Evolutionary conservation across 2,888 invertebrate genomes (phyloP).

Genomic region (Meteorus cinctellus): DNA sequence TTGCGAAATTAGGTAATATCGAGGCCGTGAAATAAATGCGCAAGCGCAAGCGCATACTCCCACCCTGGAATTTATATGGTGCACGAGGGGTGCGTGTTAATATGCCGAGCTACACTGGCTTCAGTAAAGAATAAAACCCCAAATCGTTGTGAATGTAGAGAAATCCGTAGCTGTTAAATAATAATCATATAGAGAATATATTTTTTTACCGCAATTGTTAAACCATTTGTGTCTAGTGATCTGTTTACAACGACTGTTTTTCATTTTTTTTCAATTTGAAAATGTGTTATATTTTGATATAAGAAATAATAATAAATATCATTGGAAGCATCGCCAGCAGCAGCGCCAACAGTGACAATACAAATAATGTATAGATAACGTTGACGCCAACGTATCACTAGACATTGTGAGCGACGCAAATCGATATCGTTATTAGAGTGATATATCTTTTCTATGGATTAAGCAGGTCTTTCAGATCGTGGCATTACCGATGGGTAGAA

Average conservation of each 20-base stretch:
- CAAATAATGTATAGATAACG: conserved; percentile 10
- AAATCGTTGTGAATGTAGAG: conserved; percentile 30
- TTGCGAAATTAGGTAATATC: not conserved
- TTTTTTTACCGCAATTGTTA: conserved; percentile 40
- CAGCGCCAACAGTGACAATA: conserved; percentile 16
- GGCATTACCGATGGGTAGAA: conserved; percentile 71
- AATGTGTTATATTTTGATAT: not conserved
- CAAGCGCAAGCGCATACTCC: conserved; percentile 35
- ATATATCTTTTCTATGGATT: conserved; percentile 55
- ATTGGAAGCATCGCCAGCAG: not conserved
- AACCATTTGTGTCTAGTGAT: conserved; percentile 20
- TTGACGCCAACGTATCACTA: conserved; percentile 1
- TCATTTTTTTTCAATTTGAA: not conserved
- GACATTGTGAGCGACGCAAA: conserved; percentile 36
- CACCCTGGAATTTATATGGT: conserved; percentile 14
- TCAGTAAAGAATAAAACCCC: conserved; percentile 46
- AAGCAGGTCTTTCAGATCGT: conserved; percentile 55
- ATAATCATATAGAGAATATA: conserved; percentile 31
- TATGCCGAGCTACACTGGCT: conserved; percentile 18
- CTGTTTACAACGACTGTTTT: not conserved
- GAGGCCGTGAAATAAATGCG: conserved; percentile 32
- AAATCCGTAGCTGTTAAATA: conserved; percentile 23
- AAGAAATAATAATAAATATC: conserved; percentile 11
- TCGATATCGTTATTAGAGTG: conserved; percentile 50
- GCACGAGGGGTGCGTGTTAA: conserved; percentile 37